These are phyloP conservation scores for Nycteola revayana DNA, from an alignment of 2,888 invertebrate genomes.

Conservation along the genomic window DNA sequence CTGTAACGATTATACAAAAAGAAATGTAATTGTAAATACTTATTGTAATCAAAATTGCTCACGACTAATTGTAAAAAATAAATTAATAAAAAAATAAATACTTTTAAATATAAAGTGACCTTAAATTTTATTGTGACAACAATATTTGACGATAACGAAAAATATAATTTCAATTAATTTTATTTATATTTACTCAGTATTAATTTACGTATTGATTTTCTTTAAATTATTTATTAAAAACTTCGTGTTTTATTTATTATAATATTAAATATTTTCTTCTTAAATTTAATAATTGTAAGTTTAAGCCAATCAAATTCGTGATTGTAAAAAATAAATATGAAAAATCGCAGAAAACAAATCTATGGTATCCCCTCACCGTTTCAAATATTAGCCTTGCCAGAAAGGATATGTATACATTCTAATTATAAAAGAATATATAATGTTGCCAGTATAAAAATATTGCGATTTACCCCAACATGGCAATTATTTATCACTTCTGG, in stretches of 20 bases:
- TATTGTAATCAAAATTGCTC: slow-evolving; percentile 44
- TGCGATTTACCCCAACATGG: not conserved
- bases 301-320: too few species aligned
- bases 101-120: slow-evolving; percentile 45
- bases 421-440: too few species aligned
- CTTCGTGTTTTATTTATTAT: too few species aligned
- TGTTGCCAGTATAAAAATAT: not conserved
- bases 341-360: too few species aligned
- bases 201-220: slow-evolving; percentile 10
- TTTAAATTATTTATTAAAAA: slow-evolving; percentile 3
- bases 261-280: too few species aligned
- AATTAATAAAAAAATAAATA: slow-evolving; percentile 23
- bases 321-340: too few species aligned
- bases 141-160: slow-evolving; percentile 23
- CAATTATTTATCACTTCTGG: not conserved
- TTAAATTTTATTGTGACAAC: slow-evolving; percentile 35
- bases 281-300: too few species aligned
- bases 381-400: too few species aligned
- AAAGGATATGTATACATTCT: too few species aligned
- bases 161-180: slow-evolving; percentile 16
- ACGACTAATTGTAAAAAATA: slow-evolving; percentile 19
- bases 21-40: slow-evolving; percentile 20
- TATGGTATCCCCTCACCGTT: too few species aligned
- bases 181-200: slow-evolving; percentile 29
- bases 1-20: slow-evolving; percentile 21